These are phyloP conservation scores for Anolis carolinensis DNA, from an alignment of 2,113 vertebrate genomes.

Conservation along the genomic window DNA sequence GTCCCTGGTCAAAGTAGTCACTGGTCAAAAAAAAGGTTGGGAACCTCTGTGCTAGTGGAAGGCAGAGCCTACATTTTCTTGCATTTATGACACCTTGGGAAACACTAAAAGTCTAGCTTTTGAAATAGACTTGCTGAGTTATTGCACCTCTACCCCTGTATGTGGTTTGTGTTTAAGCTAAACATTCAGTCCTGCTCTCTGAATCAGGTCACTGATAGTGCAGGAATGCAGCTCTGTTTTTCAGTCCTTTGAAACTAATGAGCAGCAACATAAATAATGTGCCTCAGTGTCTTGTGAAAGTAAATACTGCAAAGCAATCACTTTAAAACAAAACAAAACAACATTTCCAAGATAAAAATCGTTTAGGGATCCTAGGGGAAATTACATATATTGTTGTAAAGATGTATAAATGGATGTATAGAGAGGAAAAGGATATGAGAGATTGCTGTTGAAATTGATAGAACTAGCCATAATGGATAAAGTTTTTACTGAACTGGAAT, in stretches of 20 bases:
- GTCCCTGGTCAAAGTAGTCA: too few relatives aligned
- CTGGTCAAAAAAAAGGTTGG: too few relatives aligned
- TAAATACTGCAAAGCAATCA: neutral
- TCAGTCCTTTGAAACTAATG: neutral
- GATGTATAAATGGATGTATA: too few relatives aligned
- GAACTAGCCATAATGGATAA: too few relatives aligned
- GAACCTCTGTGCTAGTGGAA: neutral
- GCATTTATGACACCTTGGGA: neutral
- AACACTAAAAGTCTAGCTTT: neutral
- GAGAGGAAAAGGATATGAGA: too few relatives aligned
- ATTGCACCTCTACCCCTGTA: fast-evolving
- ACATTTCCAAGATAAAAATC: neutral
- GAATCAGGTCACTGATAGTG: constrained; percentile 44
- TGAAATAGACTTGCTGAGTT: neutral
- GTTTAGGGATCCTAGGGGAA: too few relatives aligned
- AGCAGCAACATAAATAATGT: neutral
- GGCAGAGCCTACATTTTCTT: neutral
- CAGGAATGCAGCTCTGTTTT: constrained; percentile 54
- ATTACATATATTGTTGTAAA: too few relatives aligned
- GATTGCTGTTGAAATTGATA: too few relatives aligned
- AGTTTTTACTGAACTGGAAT: too few relatives aligned
- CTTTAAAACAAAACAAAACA: neutral
- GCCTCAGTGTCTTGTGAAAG: neutral
- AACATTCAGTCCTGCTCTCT: constrained; percentile 36
- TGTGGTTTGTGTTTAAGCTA: constrained; percentile 42